Conservation (phyloP, 2,888 invertebrate species). For the Nemoura dubitans region DNA sequence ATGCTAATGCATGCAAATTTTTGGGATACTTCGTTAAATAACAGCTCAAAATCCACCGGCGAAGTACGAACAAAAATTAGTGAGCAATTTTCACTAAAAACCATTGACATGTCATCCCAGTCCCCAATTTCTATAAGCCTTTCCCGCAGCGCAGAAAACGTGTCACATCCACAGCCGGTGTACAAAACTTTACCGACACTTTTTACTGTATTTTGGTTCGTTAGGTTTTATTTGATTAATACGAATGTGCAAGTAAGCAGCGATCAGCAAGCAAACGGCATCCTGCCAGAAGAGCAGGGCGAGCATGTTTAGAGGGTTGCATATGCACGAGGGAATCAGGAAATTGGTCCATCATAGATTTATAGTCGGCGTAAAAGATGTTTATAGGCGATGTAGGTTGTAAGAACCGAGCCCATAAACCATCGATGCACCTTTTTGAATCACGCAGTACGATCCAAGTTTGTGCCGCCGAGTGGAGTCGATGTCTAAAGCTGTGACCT, state of each 20-base stretch:
- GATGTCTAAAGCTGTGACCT: not conserved
- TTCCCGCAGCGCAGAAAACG: not conserved
- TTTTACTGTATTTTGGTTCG: not conserved
- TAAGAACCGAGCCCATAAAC: conserved; percentile 26
- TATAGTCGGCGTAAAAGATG: conserved; percentile 38
- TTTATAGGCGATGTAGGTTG: conserved; percentile 33
- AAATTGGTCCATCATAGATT: conserved; percentile 37
- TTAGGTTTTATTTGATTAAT: not conserved
- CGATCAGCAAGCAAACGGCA: not conserved
- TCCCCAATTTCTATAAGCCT: not conserved
- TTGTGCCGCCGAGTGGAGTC: not conserved
- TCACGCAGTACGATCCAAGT: conserved; percentile 27
- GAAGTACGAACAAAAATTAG: not conserved
- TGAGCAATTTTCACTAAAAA: not conserved
- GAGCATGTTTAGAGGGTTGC: conserved; percentile 15
- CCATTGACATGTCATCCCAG: not conserved
- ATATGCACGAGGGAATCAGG: conserved; percentile 10
- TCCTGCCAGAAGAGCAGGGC: not conserved
- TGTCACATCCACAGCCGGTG: not conserved
- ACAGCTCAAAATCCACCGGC: not conserved
- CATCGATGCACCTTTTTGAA: not conserved
- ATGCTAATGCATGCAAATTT: conserved; percentile 12
- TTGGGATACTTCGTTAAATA: not conserved
- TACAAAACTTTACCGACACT: conserved; percentile 3
- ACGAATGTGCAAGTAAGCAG: not conserved